Evolutionary conservation across 2,888 invertebrate genomes (phyloP), one percentile per base, ranked within the genome.

Genomic region (Eilema caniola): DNA sequence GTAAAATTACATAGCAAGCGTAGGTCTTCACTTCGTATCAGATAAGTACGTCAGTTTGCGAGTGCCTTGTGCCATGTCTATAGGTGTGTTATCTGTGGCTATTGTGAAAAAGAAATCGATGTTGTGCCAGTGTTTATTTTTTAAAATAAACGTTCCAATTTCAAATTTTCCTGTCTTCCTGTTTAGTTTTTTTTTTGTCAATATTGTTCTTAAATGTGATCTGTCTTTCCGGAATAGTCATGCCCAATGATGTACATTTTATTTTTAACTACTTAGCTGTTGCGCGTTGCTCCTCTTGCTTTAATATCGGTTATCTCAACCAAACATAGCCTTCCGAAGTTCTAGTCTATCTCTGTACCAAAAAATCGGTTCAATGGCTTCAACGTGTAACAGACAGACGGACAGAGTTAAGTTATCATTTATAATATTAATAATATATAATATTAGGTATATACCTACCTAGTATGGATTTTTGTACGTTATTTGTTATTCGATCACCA

Each of bases 11-110:
- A 24, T 16, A 11, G 53, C 14, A 14, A 53, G n/a, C 5, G 57
- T 59, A n/a, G 11, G 65, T 53, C 5, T n/a, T 31, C 28, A 31
- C n/a, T 12, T 31, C 28, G 31, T 23, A 59, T 16, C 20, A 20
- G 33, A 37, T 31, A n/a, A n/a, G n/a, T n/a, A 62, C 41, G 60
- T 59, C 23, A 59, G 59, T 57, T 24, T 28, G 31, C 12, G 11
- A 41, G 4, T 31, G 25, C 64, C 41, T 62, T 25, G 41, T 68
- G 47, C n/a, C 57, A 71, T 75, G 69, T 63, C 61, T 68, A 8
- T 56, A 64, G 66, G 67, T 71, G 65, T 74, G 67, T 69, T 66
- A 33, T 66, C 57, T 70, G 69, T 66, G 71, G 59, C 59, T 71
- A 41, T 53, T 11, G 62, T 47, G 23, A 47, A 69, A 61, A 68